Conservation (phyloP, 1,140 invertebrate genomes). For the Diabrotica undecimpunctata region DNA sequence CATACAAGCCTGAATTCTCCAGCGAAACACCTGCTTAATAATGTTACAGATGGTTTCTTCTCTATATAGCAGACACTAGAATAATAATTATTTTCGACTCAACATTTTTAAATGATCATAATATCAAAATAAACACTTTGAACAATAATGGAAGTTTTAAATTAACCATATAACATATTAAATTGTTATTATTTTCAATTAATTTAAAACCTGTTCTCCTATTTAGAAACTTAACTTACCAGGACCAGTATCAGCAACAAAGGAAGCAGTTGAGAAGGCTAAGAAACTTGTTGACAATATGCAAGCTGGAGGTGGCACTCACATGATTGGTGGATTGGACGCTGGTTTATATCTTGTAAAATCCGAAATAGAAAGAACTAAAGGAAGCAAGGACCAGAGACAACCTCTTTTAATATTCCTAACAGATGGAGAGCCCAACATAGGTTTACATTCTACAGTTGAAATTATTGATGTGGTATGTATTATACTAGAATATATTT, state of each 20-base stretch:
- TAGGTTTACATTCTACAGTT: constrained; percentile 53
- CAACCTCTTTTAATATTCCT: constrained; percentile 67
- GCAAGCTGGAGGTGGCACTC: constrained; percentile 56
- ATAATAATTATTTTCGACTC: too few relatives aligned
- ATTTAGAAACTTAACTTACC: constrained; percentile 7
- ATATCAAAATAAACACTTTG: too few relatives aligned
- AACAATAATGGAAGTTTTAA: too few relatives aligned
- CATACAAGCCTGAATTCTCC: too few relatives aligned
- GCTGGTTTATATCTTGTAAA: constrained; percentile 38
- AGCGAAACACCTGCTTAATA: too few relatives aligned
- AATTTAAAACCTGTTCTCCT: background rate
- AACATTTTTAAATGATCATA: too few relatives aligned
- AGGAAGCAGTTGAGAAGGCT: constrained; percentile 53
- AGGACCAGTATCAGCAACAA: background rate
- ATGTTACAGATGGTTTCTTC: too few relatives aligned
- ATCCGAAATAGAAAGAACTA: constrained; percentile 51
- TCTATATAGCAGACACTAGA: too few relatives aligned
- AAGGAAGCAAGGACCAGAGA: constrained; percentile 17
- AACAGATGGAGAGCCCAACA: constrained; percentile 68
- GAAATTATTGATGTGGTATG: constrained; percentile 16
- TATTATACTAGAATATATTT: constrained; percentile 18
- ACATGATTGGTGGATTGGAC: constrained; percentile 60
- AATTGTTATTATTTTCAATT: background rate
- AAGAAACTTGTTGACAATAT: constrained; percentile 54
- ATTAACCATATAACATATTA: too few relatives aligned